A percentile compares a stretch with the other conserved stretches of the same genome.
Evolutionary conservation across 2,113 vertebrate species (phyloP).

Genomic region (Channa maculata): DNA sequence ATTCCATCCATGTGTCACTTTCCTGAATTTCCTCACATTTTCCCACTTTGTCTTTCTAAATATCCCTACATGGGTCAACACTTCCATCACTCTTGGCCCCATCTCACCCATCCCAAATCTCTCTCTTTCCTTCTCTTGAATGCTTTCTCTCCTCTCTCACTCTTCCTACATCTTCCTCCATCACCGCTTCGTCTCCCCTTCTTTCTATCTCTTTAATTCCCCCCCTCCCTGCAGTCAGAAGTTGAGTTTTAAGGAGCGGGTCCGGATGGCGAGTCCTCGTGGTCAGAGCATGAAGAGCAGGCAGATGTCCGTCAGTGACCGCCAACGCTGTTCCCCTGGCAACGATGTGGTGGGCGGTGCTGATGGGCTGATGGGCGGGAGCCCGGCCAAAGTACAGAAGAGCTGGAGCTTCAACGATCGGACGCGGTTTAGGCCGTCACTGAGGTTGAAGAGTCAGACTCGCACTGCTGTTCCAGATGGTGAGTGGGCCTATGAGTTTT

Average conservation of each 20-base stretch:
- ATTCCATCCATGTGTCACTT: slow-evolving; percentile 26
- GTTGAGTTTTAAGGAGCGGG: slow-evolving; percentile 97
- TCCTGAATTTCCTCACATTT: neutral
- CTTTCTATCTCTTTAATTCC: neutral
- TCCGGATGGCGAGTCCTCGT: slow-evolving; percentile 97
- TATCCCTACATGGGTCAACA: neutral
- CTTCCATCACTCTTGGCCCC: neutral
- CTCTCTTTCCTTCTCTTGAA: neutral
- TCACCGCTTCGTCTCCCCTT: neutral
- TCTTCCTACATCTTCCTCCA: too few relatives aligned
- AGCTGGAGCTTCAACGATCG: slow-evolving; percentile 99
- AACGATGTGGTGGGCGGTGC: slow-evolving; percentile 85
- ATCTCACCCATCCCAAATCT: neutral
- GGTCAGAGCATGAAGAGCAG: slow-evolving; percentile 96
- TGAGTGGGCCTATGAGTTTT: slow-evolving; percentile 68
- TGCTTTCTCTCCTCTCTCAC: slow-evolving; percentile 1
- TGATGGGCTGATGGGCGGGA: slow-evolving; percentile 80
- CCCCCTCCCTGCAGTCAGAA: slow-evolving; percentile 90
- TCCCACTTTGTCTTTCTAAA: neutral
- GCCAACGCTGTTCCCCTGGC: slow-evolving; percentile 90
- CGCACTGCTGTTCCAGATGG: slow-evolving; percentile 88
- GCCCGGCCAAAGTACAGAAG: slow-evolving; percentile 98
- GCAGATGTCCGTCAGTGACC: slow-evolving; percentile 91
- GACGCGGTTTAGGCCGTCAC: slow-evolving; percentile 93
- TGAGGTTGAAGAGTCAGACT: slow-evolving; percentile 95